phyloP scores from a whole-genome alignment of 2,113 vertebrate species.

The Callocephalon fimbriatum region DNA sequence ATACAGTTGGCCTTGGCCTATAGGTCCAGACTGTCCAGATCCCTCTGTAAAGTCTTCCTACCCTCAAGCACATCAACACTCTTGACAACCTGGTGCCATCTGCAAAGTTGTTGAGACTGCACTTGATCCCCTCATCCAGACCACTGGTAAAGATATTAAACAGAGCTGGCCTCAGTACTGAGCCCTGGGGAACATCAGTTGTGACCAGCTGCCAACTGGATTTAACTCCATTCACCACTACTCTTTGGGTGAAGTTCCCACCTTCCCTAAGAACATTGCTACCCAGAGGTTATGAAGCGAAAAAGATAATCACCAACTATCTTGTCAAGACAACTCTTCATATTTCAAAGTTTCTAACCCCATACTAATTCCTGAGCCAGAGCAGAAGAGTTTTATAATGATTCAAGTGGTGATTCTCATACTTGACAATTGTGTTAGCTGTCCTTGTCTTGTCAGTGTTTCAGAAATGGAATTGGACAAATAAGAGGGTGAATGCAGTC shows the following conservation, averaged over 20 bases:
- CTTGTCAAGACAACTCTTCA: not conserved
- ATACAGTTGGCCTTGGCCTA: accelerated
- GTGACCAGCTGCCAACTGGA: not conserved
- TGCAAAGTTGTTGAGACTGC: not conserved
- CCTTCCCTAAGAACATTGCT: not conserved
- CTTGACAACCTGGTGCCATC: accelerated
- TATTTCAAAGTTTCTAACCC: not conserved
- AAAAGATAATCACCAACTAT: not conserved
- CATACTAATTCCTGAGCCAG: not conserved
- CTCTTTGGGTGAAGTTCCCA: not conserved
- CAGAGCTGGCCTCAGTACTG: accelerated
- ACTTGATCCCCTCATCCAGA: accelerated
- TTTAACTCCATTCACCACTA: not conserved
- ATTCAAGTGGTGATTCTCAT: not conserved
- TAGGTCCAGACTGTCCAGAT: not conserved
- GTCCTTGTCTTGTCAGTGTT: not conserved
- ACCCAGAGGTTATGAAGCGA: not conserved
- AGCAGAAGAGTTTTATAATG: not conserved
- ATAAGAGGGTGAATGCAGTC: not conserved
- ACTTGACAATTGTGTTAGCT: not conserved
- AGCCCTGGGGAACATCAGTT: not conserved
- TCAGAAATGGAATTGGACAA: not conserved
- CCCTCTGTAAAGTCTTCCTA: not conserved
- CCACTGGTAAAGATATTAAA: not conserved
- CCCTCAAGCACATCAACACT: not conserved